These are phyloP conservation scores for Mesorhabditis belari DNA, from an alignment of 2,888 invertebrate genomes.

Conservation along the genomic window DNA sequence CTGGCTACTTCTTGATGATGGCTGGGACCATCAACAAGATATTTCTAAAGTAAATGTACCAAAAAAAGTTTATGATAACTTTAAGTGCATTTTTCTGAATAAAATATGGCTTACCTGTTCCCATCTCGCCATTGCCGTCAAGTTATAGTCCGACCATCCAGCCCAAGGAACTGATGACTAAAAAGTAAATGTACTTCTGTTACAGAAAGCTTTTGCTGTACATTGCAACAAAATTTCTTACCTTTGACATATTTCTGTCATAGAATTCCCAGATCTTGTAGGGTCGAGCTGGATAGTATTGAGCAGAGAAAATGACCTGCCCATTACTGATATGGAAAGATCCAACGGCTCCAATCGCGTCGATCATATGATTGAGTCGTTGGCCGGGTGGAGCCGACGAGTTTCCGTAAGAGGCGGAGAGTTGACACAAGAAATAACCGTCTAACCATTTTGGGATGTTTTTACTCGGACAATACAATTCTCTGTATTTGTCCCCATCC, in stretches of 20 bases:
- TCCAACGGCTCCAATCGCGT: constrained; percentile 51
- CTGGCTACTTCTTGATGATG: no score
- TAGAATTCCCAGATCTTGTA: constrained; percentile 53
- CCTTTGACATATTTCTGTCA: constrained; percentile 48
- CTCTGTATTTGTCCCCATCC: constrained; percentile 51
- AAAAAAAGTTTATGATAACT: no score
- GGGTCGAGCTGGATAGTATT: constrained; percentile 51
- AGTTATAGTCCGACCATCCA: constrained; percentile 51
- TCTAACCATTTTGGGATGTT: constrained; percentile 51
- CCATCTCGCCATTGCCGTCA: constrained; percentile 50
- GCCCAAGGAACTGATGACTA: constrained; percentile 39
- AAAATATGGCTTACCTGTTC: constrained; percentile 38
- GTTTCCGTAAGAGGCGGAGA: constrained; percentile 51
- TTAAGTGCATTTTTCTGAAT: no score
- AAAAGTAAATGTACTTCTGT: background rate
- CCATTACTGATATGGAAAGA: constrained; percentile 49
- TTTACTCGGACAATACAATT: constrained; percentile 49
- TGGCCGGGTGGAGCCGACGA: constrained; percentile 44
- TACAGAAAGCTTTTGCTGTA: no score
- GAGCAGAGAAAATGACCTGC: constrained; percentile 49
- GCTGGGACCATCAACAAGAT: no score
- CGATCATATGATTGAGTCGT: constrained; percentile 51
- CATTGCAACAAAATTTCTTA: no score
- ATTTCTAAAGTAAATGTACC: no score
- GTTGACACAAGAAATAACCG: constrained; percentile 52